Evolutionary conservation across 2,888 invertebrate genomes (phyloP).

Genomic region (Athalia cordata): DNA sequence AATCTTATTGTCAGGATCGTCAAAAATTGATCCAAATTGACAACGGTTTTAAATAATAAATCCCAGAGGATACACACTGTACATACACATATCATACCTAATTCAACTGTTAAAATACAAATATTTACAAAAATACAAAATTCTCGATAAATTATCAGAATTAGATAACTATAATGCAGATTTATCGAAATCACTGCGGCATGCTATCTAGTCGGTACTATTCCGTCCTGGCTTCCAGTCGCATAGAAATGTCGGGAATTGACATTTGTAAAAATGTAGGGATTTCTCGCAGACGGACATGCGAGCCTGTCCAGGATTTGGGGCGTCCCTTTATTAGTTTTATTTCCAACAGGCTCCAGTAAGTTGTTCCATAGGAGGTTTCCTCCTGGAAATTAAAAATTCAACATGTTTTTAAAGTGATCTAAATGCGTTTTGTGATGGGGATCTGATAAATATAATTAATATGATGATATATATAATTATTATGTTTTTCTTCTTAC

Average conservation of each 20-base stretch:
- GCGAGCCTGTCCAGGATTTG: slow-evolving; percentile 78
- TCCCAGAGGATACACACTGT: neutral
- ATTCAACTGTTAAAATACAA: neutral
- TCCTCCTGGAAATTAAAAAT: slow-evolving; percentile 75
- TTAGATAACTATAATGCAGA: neutral
- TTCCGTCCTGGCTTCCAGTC: slow-evolving; percentile 72
- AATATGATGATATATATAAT: too few relatives aligned
- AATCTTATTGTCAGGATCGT: neutral
- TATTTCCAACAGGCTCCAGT: slow-evolving; percentile 81
- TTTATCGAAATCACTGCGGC: neutral
- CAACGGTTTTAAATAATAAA: slow-evolving; percentile 7
- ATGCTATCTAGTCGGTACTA: slow-evolving; percentile 52
- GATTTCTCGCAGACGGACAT: slow-evolving; percentile 77
- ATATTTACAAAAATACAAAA: slow-evolving; percentile 34
- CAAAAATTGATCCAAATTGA: neutral
- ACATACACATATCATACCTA: neutral
- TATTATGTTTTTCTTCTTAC: too few relatives aligned
- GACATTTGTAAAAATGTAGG: slow-evolving; percentile 80
- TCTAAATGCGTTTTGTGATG: too few relatives aligned
- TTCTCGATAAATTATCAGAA: slow-evolving; percentile 25
- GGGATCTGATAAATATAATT: too few relatives aligned
- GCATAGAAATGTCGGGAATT: slow-evolving; percentile 74
- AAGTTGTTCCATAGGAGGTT: slow-evolving; percentile 85
- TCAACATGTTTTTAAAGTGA: neutral
- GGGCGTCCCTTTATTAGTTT: slow-evolving; percentile 76